These are phyloP conservation scores for Lagria hirta DNA, from an alignment of 2,888 invertebrate species.

Conservation along the genomic window DNA sequence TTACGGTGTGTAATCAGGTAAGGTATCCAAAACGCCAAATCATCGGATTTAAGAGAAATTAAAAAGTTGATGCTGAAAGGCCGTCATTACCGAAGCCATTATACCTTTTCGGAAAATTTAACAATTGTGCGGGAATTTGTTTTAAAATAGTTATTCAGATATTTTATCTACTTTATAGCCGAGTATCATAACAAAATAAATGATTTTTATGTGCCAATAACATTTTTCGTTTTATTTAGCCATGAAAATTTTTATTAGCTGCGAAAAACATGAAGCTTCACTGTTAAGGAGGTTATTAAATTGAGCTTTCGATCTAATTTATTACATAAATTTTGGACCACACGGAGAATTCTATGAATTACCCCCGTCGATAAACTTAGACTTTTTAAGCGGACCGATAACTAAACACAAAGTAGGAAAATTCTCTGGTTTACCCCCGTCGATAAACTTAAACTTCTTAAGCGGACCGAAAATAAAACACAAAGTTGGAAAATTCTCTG, in stretches of 20 bases:
- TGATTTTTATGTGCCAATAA: conserved; percentile 26
- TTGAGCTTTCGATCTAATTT: conserved; percentile 21
- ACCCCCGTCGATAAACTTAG: too few species aligned
- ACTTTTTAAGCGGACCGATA: too few species aligned
- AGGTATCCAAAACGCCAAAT: conserved; percentile 50
- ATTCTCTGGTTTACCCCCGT: too few species aligned
- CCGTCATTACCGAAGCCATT: too few species aligned
- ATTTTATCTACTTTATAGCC: conserved; percentile 20
- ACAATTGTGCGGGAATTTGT: conserved; percentile 20
- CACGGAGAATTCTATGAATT: too few species aligned
- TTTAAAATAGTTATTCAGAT: conserved; percentile 17
- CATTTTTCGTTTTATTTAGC: conserved; percentile 30
- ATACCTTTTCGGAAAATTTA: too few species aligned
- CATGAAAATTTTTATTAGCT: conserved; percentile 32
- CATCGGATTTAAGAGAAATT: conserved; percentile 54
- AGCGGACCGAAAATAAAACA: too few species aligned
- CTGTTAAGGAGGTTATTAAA: conserved; percentile 27
- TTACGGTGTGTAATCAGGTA: conserved; percentile 47
- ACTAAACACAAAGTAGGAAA: too few species aligned
- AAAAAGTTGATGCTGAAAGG: conserved; percentile 44
- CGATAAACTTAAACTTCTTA: too few species aligned
- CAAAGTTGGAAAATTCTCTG: too few species aligned
- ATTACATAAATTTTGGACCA: conserved; percentile 18
- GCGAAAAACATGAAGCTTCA: conserved; percentile 24
- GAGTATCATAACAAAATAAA: conserved; percentile 25